Percentiles rank a stretch among this genome's conserved stretches.
These are phyloP conservation scores for Glomeris maerens DNA, from an alignment of 1,140 invertebrate genomes.

Conservation along the genomic window DNA sequence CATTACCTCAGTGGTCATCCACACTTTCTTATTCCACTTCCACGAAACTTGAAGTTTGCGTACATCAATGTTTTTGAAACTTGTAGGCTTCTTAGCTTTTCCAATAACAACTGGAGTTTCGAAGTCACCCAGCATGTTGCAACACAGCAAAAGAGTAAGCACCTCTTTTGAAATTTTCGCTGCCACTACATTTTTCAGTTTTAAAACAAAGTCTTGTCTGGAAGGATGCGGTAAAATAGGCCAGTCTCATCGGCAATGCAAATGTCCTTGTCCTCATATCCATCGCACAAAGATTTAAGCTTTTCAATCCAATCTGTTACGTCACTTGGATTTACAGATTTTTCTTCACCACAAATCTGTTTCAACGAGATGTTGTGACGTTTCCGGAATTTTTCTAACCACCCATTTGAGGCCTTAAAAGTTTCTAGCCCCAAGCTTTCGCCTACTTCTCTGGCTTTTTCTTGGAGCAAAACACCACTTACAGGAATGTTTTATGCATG, in stretches of 20 bases:
- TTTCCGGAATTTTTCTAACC: not conserved
- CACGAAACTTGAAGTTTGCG: conserved; percentile 15
- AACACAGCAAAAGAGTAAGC: conserved; percentile 14
- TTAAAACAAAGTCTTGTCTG: conserved; percentile 18
- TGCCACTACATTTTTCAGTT: conserved; percentile 15
- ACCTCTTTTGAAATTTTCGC: conserved; percentile 18
- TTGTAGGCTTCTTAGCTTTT: conserved; percentile 16
- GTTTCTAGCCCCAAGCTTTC: not conserved
- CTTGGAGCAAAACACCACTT: not conserved
- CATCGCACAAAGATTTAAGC: not conserved
- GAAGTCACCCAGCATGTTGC: conserved; percentile 17
- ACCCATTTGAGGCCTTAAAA: not conserved
- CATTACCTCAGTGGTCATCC: conserved; percentile 20
- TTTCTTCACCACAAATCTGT: not conserved
- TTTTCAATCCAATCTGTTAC: conserved; percentile 1
- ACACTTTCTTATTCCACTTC: conserved; percentile 18
- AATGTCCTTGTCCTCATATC: too few species aligned
- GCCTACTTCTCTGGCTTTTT: not conserved
- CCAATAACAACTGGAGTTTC: conserved; percentile 17
- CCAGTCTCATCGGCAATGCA: conserved; percentile 19
- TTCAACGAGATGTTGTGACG: not conserved
- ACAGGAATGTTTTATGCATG: not conserved
- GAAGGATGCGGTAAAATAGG: conserved; percentile 16
- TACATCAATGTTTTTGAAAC: conserved; percentile 16
- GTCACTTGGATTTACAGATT: not conserved